Base-by-base conservation (phyloP, 2,888 invertebrate genomes). In the Criorhina ranunculi region DNA sequence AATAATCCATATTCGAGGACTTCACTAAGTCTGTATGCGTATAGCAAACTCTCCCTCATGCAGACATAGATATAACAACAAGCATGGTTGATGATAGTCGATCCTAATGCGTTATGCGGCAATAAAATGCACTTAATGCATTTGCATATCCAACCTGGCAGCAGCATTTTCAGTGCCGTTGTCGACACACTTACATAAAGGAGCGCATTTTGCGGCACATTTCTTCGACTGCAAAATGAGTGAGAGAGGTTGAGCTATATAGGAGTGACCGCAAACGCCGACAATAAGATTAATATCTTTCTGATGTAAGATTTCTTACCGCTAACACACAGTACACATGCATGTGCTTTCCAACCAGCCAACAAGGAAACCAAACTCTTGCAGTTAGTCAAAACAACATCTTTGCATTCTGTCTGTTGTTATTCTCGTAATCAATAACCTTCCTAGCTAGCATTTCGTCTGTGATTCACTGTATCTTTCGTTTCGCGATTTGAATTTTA, bases 61-160 rank as follows among this genome's bases (percentile, higher is more conserved):
- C 66, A 67, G 49, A 59, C 40, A 40, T 31, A 59, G 31, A 66
- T 24, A 57, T 2, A 37, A n/a, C 40, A 7, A 17, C 29, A 40
- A 64, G 64, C 64, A 64, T 57, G 46, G 75, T 46, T 75, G 67
- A 75, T 80, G 53, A 80, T 75, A 80, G 76, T 81, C 64, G 57
- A 64, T 37, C 70, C 51, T 70, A 81, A 87, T 88, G 86, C 81
- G 87, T 87, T 88, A 88, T 81, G 85, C 72, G 53, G 81, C 90
- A 88, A 89, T 90, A 87, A 89, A 90, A 89, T 89, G 89, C 89
- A 89, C 90, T 89, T 89, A 89, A 89, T 86, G 87, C 87, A 87
- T 87, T 83, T 80, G 82, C 82, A 82, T 82, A 66, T 37, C 55
- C 44, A 31, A 17, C 33, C 53, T 80, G 55, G 69, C 60, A 46